Percentiles rank a stretch among this genome's conserved stretches.
Conservation (phyloP, 53 echinoderm and acorn worm species). For the Hippasteria phrygiana region DNA sequence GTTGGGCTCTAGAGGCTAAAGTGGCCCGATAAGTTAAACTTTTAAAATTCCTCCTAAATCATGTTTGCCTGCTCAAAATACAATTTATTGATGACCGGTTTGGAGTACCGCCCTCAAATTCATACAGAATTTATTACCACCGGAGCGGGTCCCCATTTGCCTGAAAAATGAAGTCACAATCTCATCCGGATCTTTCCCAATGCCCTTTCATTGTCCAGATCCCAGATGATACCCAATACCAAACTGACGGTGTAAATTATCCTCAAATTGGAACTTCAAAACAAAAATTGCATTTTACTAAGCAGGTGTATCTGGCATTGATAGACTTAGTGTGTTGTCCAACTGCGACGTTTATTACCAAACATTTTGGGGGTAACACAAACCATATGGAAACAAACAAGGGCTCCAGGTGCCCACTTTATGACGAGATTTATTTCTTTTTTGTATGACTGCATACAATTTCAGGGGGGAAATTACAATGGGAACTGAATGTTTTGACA, state of each 20-base stretch:
- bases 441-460: too few relatives aligned
- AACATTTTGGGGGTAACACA: constrained; percentile 11
- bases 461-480: too few relatives aligned
- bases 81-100: constrained; percentile 12
- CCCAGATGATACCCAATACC: background rate
- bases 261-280: background rate
- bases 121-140: constrained; percentile 7
- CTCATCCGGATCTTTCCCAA: too few relatives aligned
- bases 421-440: too few relatives aligned
- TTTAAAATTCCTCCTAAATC: background rate
- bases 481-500: too few relatives aligned
- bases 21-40: background rate
- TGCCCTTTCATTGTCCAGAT: too few relatives aligned
- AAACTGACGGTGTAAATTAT: constrained; percentile 17
- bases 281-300: background rate
- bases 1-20: too few relatives aligned
- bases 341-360: constrained; percentile 46
- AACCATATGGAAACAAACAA: constrained; percentile 23
- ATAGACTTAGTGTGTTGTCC: background rate
- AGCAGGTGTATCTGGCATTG: constrained; percentile 26
- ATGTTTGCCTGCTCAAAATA: background rate
- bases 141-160: background rate
- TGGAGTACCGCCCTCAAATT: constrained; percentile 19
- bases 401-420: too few relatives aligned
- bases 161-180: too few relatives aligned